Percentiles rank a stretch among this genome's conserved stretches.
These are phyloP conservation scores for Phycodurus eques DNA, from an alignment of 2,113 vertebrate genomes.

Conservation along the genomic window DNA sequence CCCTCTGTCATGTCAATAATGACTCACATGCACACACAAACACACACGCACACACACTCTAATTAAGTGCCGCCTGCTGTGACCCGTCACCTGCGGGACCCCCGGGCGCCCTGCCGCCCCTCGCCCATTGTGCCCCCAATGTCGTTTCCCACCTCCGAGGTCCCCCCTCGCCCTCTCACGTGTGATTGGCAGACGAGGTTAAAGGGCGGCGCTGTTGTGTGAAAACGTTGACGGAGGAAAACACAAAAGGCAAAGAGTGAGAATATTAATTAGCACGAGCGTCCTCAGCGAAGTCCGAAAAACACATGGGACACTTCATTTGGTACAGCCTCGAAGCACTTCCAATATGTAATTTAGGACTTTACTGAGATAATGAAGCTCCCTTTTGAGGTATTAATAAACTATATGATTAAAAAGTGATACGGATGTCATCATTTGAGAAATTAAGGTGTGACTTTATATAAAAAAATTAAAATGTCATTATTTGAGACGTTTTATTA, in stretches of 20 bases:
- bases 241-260: neutral
- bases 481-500: too few relatives aligned
- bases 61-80: conserved; percentile 19
- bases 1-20: conserved; percentile 28
- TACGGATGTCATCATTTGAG: too few relatives aligned
- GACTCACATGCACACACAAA: conserved; percentile 26
- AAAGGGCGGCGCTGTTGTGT: conserved; percentile 41
- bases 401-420: too few relatives aligned
- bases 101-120: conserved; percentile 20
- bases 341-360: too few relatives aligned
- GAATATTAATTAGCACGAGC: neutral
- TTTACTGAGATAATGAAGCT: neutral
- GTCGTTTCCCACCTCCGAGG: conserved; percentile 16
- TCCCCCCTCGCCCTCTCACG: conserved; percentile 22
- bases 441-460: too few relatives aligned
- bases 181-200: conserved; percentile 61
- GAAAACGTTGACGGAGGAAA: conserved; percentile 38
- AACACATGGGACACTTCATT: too few relatives aligned
- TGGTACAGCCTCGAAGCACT: too few relatives aligned
- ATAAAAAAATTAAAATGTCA: too few relatives aligned
- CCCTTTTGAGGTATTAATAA: too few relatives aligned
- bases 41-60: neutral
- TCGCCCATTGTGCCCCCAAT: conserved; percentile 10
- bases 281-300: neutral
- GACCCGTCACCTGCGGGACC: conserved; percentile 32